Evolutionary conservation across 2,113 vertebrate genomes (phyloP).

Genomic region (Morone saxatilis): DNA sequence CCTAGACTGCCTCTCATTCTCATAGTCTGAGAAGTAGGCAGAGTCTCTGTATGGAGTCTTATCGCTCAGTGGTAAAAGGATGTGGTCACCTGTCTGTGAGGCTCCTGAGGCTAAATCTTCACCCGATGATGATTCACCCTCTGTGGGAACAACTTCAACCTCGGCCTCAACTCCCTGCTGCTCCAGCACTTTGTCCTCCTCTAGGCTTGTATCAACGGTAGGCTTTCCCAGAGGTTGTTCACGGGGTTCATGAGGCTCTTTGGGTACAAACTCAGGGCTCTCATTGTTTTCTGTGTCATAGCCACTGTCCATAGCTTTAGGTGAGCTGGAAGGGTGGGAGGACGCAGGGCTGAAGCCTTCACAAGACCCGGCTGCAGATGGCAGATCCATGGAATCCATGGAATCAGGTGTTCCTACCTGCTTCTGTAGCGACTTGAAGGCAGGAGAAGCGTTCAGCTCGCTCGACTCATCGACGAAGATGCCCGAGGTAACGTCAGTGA

Average conservation of each 20-base stretch:
- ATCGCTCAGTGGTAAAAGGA: conserved; percentile 81
- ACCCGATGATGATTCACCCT: background rate
- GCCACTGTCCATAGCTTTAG: conserved; percentile 93
- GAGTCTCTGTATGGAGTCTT: conserved; percentile 94
- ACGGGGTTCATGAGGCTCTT: conserved; percentile 88
- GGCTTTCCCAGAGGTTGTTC: conserved; percentile 77
- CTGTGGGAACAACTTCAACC: background rate
- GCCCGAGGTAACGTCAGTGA: conserved; percentile 87
- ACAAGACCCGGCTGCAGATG: conserved; percentile 85
- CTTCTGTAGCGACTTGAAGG: conserved; percentile 88
- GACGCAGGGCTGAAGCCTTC: conserved; percentile 85
- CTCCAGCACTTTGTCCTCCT: conserved; percentile 63
- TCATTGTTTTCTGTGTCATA: conserved; percentile 98
- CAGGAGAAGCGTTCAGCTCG: conserved; percentile 71
- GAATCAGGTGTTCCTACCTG: conserved; percentile 91
- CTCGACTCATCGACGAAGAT: conserved; percentile 86
- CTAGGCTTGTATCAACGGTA: conserved; percentile 33
- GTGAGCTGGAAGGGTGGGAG: conserved; percentile 84
- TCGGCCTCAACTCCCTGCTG: conserved; percentile 29
- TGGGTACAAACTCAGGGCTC: conserved; percentile 94
- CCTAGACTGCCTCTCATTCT: conserved; percentile 82
- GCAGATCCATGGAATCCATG: conserved; percentile 90
- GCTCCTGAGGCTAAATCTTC: conserved; percentile 47
- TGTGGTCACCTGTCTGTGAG: conserved; percentile 74
- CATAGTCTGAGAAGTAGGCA: conserved; percentile 96